phyloP scores from a whole-genome alignment of 53 echinoderm and acorn worm genomes.

The Actinopyga echinites region DNA sequence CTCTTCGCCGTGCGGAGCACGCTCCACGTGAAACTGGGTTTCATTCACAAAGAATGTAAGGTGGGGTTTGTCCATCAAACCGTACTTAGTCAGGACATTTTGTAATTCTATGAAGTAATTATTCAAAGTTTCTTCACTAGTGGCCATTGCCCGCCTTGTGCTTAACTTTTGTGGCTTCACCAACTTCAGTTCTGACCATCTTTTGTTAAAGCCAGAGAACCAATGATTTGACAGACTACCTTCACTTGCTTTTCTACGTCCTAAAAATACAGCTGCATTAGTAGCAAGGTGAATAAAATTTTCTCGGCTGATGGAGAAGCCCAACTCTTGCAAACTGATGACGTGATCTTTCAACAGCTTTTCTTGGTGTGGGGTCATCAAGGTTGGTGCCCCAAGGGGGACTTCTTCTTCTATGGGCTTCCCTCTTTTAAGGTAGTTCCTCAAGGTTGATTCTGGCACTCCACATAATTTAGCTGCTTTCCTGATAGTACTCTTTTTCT shows the following conservation, averaged over 20 bases:
- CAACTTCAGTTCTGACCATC: constrained; percentile 1
- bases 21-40: constrained; percentile 24
- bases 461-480: not conserved
- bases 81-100: not conserved
- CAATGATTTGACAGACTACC: no score
- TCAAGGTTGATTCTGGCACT: not conserved
- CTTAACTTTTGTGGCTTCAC: not conserved
- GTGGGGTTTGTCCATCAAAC: constrained; percentile 8
- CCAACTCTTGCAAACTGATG: not conserved
- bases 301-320: not conserved
- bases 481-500: not conserved
- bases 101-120: constrained; percentile 10
- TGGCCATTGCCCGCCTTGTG: constrained; percentile 9
- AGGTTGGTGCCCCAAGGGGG: not conserved
- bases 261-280: no score
- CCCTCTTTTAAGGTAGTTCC: not conserved
- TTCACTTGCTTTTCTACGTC: no score
- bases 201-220: no score
- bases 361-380: not conserved
- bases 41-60: not conserved
- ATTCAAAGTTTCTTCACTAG: not conserved
- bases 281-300: not conserved
- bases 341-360: not conserved
- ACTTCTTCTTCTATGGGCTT: not conserved
- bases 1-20: not conserved